These are phyloP conservation scores for Sebastes paucispinis DNA, from an alignment of 2,797 vertebrate species.

Conservation along the genomic window DNA sequence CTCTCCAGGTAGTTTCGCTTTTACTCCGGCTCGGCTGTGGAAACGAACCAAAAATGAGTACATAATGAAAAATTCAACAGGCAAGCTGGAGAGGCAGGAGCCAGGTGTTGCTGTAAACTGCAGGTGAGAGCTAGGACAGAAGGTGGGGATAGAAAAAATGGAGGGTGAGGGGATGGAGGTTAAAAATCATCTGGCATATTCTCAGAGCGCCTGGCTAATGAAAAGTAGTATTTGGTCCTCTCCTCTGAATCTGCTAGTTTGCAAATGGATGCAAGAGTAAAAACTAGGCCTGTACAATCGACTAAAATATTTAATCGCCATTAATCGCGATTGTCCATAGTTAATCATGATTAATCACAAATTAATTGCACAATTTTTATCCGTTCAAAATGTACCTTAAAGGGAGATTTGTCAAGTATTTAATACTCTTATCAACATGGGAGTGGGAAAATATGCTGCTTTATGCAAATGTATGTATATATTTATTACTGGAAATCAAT, in stretches of 20 bases:
- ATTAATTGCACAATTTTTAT: no score
- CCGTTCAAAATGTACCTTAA: no score
- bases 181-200: constrained; percentile 30
- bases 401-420: no score
- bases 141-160: not conserved
- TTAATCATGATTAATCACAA: fast-evolving
- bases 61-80: constrained; percentile 71
- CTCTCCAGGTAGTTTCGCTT: constrained; percentile 55
- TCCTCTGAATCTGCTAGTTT: not conserved
- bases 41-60: constrained; percentile 53
- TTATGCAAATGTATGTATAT: no score
- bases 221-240: not conserved
- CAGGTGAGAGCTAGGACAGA: constrained; percentile 59
- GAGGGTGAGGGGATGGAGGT: not conserved
- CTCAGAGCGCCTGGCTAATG: not conserved
- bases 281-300: not conserved
- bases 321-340: no score
- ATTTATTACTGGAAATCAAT: not conserved
- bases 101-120: constrained; percentile 57
- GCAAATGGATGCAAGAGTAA: not conserved
- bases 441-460: no score
- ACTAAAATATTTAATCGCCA: no score
- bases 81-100: constrained; percentile 55
- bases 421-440: no score
- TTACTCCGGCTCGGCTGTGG: constrained; percentile 34